Percentiles rank a stretch among this genome's conserved stretches.
Evolutionary conservation across 2,797 vertebrate genomes (phyloP).

Genomic region (Gallinago solitaria): DNA sequence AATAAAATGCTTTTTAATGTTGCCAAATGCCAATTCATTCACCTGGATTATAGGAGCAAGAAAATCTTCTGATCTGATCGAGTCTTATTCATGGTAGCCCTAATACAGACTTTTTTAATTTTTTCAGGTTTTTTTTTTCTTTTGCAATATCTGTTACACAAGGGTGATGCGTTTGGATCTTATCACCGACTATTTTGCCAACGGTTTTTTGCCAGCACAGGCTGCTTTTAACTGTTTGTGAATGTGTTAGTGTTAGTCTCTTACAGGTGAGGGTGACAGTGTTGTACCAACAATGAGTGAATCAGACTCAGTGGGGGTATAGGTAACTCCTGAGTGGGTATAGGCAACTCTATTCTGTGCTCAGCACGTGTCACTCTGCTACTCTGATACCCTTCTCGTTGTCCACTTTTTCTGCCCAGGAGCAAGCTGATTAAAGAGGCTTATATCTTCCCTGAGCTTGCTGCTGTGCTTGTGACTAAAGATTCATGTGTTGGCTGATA

Average conservation of each 20-base stretch:
- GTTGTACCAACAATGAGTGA: neutral
- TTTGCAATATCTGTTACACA: neutral
- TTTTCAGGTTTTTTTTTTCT: neutral
- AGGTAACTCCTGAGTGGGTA: neutral
- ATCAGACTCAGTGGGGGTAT: neutral
- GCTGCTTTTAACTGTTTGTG: neutral
- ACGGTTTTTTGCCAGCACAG: slow-evolving; percentile 5
- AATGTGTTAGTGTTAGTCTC: neutral
- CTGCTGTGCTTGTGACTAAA: neutral
- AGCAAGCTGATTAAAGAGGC: neutral
- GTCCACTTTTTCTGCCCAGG: neutral
- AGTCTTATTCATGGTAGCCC: neutral
- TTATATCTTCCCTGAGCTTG: neutral
- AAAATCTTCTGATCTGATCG: rapidly evolving
- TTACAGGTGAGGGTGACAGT: slow-evolving; percentile 6
- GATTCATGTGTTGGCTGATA: neutral
- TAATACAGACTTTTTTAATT: neutral
- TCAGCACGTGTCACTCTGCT: neutral
- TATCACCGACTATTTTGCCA: neutral
- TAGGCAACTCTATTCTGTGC: neutral
- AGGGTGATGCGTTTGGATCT: neutral
- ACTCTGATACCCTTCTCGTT: neutral
- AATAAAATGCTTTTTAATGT: slow-evolving; percentile 3
- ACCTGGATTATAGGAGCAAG: neutral
- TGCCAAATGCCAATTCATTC: neutral